Evolutionary conservation across 2,113 vertebrate species (phyloP).

Genomic region (Vireo altiloquus): DNA sequence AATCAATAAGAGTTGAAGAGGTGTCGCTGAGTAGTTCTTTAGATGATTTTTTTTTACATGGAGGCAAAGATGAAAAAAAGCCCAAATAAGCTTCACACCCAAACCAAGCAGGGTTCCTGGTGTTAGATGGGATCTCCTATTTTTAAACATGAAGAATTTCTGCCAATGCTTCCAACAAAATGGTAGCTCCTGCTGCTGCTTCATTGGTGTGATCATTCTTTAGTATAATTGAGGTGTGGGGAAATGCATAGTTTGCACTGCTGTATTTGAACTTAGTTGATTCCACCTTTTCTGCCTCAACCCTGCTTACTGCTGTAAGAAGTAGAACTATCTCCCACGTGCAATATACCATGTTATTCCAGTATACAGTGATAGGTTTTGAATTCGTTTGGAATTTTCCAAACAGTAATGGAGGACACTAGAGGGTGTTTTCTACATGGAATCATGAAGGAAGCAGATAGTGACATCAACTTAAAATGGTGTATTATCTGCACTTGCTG

Average conservation of each 20-base stretch:
- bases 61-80: neutral
- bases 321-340: neutral
- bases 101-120: neutral
- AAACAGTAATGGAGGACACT: neutral
- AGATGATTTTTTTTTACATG: neutral
- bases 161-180: neutral
- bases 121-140: neutral
- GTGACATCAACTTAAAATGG: neutral
- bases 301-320: neutral
- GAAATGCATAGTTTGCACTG: neutral
- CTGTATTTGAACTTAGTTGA: neutral
- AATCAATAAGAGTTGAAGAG: neutral
- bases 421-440: neutral
- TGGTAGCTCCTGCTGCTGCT: neutral
- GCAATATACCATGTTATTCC: neutral
- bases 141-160: neutral
- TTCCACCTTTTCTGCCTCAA: neutral
- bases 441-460: neutral
- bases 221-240: neutral
- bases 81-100: neutral
- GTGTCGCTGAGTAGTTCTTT: neutral
- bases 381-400: neutral
- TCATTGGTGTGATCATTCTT: neutral
- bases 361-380: neutral
- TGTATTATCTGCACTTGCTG: neutral